Evolutionary conservation across 2,113 vertebrate species (phyloP).

Genomic region (Nothoprocta pentlandii): DNA sequence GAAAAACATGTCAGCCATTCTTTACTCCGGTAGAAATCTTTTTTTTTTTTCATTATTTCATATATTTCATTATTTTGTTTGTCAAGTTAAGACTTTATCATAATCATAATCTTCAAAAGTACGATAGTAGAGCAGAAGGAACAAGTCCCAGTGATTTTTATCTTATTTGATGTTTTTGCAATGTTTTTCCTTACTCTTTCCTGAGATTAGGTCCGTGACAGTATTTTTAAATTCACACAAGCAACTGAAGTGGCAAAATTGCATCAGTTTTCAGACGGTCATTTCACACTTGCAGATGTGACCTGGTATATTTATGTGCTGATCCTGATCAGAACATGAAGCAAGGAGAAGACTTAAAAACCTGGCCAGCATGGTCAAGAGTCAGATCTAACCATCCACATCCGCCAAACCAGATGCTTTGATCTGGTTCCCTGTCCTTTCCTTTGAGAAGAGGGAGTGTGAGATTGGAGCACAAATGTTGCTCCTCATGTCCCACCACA

Average conservation of each 20-base stretch:
- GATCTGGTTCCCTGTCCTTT: neutral
- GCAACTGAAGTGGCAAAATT: neutral
- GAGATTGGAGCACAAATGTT: neutral
- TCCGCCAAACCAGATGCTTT: neutral
- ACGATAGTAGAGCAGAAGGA: neutral
- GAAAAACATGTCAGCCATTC: neutral
- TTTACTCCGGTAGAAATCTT: neutral
- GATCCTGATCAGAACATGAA: neutral
- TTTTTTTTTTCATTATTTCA: neutral
- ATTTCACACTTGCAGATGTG: neutral
- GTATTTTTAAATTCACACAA: neutral
- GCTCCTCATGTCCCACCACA: neutral
- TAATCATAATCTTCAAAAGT: neutral
- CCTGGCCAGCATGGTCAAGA: neutral
- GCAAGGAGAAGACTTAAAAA: neutral
- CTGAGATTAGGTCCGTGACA: neutral
- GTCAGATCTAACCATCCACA: neutral
- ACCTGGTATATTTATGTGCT: neutral
- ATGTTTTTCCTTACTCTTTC: neutral
- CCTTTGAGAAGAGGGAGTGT: accelerated
- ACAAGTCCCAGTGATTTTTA: neutral
- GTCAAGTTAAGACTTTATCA: neutral
- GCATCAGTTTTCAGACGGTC: neutral
- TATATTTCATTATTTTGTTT: neutral
- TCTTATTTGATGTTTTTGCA: neutral